Evolutionary conservation across 2,797 vertebrate species (phyloP), one percentile per base, ranked within the genome.

Genomic region (Peromyscus aztecus): DNA sequence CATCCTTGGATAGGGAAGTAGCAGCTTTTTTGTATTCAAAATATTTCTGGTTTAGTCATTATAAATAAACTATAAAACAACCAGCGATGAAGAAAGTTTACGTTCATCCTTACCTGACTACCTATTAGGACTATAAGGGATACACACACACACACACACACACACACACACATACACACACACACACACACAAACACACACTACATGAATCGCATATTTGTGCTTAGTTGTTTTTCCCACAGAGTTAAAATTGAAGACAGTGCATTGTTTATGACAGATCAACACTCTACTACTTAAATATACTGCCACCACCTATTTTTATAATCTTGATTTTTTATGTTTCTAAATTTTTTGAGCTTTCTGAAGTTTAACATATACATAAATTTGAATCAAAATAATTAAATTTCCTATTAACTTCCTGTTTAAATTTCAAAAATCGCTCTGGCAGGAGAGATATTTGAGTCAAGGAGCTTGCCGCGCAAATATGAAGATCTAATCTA

Each of bases 1-100:
- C 73, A 90, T 84, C 27, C 63, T 83, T 93, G 31, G 27, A 13
- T 86, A 80, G 55, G 13, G 14, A 91, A 97, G 90, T 88, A 24
- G 52, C 24, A 86, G 23, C 80, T 92, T 91, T 91, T 94, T 86
- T 78, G 17, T 31, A 55, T 77, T 94, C 57, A 49, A n/a, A 86
- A 65, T 16, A 75, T 87, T 96, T 84, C n/a, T 85, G 80, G 6
- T 78, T 93, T 96, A 90, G 83, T 40, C 7, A 40, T 90, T 90
- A 34, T 49, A 90, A 91, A 69, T 12, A n/a, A 90, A 92, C 16
- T 94, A 67, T 34, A 24, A 34, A 19, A 29, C 6, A 75, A 17
- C 23, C n/a, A 90, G 21, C 91, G 27, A 73, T 43, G 9, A 49
- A 19, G 61, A 57, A 82, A 55, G 59, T 77, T 78, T 81, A n/a